These are phyloP conservation scores for Rhagoletis pomonella DNA, from an alignment of 1,140 invertebrate genomes.

Conservation along the genomic window DNA sequence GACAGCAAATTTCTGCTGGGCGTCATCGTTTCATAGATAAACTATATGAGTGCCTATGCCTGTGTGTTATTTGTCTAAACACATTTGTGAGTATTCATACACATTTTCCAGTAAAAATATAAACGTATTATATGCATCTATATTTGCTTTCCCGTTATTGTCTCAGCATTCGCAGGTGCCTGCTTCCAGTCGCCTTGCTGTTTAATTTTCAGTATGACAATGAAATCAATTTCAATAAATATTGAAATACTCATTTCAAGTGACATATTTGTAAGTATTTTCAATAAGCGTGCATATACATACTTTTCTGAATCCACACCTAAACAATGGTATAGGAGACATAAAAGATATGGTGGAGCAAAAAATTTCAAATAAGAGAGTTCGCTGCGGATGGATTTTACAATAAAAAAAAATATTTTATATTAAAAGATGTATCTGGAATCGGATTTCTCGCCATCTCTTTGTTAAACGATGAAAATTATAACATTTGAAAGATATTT, in stretches of 20 bases:
- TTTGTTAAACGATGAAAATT: no score
- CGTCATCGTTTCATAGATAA: neutral
- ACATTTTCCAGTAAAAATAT: neutral
- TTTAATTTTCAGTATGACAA: conserved; percentile 69
- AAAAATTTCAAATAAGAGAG: no score
- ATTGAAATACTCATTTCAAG: conserved; percentile 73
- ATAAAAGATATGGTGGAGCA: no score
- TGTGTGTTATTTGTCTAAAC: neutral
- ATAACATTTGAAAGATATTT: no score
- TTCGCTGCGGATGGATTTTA: no score
- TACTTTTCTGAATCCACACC: no score
- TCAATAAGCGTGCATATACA: no score
- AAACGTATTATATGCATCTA: neutral
- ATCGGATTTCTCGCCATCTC: no score
- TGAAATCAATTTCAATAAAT: conserved; percentile 72
- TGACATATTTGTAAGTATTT: conserved; percentile 61
- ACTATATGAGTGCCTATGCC: neutral
- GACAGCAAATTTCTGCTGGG: neutral
- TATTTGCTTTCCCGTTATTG: neutral
- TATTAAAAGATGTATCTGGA: no score
- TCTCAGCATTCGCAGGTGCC: neutral
- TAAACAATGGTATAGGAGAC: no score
- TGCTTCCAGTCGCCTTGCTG: conserved; percentile 58
- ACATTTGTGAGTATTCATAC: neutral
- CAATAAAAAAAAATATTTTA: no score